phyloP scores from a whole-genome alignment of 2,797 vertebrate genomes.

The Hippoglossus hippoglossus region DNA sequence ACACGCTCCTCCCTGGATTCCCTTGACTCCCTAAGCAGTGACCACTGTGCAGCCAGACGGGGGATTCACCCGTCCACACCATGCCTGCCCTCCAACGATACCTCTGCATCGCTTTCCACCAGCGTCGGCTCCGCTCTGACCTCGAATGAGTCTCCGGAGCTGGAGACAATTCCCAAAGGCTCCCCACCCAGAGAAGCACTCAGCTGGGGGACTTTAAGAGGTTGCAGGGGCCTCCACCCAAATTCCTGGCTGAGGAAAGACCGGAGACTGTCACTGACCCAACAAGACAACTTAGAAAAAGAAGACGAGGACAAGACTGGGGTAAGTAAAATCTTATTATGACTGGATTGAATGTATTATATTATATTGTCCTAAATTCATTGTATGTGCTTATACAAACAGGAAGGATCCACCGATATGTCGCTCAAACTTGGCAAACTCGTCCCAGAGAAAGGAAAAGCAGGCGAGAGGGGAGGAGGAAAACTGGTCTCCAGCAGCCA shows the following conservation, averaged over 20 bases:
- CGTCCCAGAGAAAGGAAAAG: slow-evolving; percentile 46
- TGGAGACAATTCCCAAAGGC: slow-evolving; percentile 23
- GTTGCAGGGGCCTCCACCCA: slow-evolving; percentile 83
- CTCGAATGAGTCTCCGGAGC: slow-evolving; percentile 7
- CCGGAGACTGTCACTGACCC: slow-evolving; percentile 83
- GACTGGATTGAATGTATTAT: too few species aligned
- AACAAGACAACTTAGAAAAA: slow-evolving; percentile 78
- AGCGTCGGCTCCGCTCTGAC: not conserved
- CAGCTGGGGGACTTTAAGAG: slow-evolving; percentile 56
- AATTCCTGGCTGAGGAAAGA: slow-evolving; percentile 87
- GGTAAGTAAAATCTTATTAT: slow-evolving; percentile 42
- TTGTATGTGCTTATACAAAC: slow-evolving; percentile 10
- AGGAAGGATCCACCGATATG: slow-evolving; percentile 44
- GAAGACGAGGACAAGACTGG: slow-evolving; percentile 51
- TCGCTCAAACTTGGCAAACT: not conserved
- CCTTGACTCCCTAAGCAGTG: slow-evolving; percentile 84
- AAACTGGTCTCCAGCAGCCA: slow-evolving; percentile 20
- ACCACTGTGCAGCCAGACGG: slow-evolving; percentile 50
- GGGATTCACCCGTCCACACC: not conserved
- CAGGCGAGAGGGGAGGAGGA: slow-evolving; percentile 50
- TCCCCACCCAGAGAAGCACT: slow-evolving; percentile 63
- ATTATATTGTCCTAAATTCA: too few species aligned
- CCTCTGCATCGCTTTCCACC: slow-evolving; percentile 5
- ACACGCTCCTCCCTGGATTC: slow-evolving; percentile 88
- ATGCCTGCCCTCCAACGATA: not conserved